Conservation (phyloP, 2,113 vertebrate species). For the Centropristis striata region DNA sequence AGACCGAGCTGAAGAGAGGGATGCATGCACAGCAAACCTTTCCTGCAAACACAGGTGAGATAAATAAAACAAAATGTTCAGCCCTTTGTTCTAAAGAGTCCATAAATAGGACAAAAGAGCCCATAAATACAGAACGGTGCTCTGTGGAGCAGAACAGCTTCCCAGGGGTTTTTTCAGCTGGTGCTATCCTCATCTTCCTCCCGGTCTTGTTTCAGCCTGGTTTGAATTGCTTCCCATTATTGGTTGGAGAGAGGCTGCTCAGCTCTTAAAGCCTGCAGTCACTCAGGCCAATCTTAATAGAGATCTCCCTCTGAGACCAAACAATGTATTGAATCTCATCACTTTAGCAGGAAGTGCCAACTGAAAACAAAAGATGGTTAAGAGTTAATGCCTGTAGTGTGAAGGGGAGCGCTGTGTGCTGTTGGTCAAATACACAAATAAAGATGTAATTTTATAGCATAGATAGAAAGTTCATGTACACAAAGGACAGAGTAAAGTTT, state of each 20-base stretch:
- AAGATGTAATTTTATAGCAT: background rate
- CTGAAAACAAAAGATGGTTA: constrained; percentile 43
- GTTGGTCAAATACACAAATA: background rate
- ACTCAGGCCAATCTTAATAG: constrained; percentile 70
- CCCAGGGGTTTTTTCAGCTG: constrained; percentile 41
- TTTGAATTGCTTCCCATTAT: constrained; percentile 48
- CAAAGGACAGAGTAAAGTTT: background rate
- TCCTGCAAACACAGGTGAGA: constrained; percentile 27
- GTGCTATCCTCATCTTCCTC: constrained; percentile 13
- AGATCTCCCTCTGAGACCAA: constrained; percentile 58
- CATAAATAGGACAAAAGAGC: constrained; percentile 56
- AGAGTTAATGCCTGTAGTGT: constrained; percentile 32
- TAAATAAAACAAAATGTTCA: constrained; percentile 35
- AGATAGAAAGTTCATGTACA: background rate
- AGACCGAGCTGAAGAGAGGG: background rate
- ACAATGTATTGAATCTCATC: constrained; percentile 40
- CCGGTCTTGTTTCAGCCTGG: constrained; percentile 9
- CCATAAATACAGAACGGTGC: constrained; percentile 44
- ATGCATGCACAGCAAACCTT: background rate
- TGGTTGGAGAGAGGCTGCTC: constrained; percentile 23
- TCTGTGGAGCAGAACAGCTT: constrained; percentile 36
- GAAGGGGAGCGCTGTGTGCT: background rate
- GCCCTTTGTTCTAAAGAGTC: constrained; percentile 53
- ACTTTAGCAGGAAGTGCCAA: constrained; percentile 22
- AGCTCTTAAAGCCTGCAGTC: constrained; percentile 50